Evolutionary conservation across 2,888 invertebrate genomes (phyloP), one percentile per base, ranked within the genome.

Genomic region (Caenorhabditis sulstoni): DNA sequence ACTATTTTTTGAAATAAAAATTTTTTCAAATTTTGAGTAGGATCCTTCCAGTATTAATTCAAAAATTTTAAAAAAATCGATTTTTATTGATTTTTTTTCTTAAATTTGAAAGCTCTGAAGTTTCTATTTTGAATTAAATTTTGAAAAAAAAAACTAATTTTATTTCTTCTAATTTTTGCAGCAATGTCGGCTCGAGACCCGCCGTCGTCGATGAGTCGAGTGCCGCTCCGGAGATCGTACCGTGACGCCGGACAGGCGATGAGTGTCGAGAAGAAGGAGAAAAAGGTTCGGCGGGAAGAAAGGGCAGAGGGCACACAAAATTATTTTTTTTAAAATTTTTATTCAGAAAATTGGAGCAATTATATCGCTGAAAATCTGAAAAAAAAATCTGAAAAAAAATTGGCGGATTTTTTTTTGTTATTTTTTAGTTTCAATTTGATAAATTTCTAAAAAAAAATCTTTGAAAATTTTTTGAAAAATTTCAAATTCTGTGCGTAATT

Each of bases 231-330:
- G 39, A 55, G 82, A 44, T 74, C 82, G 14, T 84, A 82, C 52
- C 61, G 84, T 22, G 79, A 80, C 11, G 82, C 77, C 12, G 81
- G 81, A 55, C 70, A 81, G 22, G 44, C 74, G n/a, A 75, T 77
- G 50, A 79, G 76, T 55, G 53, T 62, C 0, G 81, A 82, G 22
- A 84, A 84, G 45, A 77, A 82, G 59, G 81, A 81, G 66, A 84
- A 84, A 67, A 84, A 84, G 71, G 84, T 84, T n/a, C n/a, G n/a
- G n/a, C n/a, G n/a, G n/a, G n/a, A n/a, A n/a, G n/a, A n/a, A n/a
- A n/a, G n/a, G n/a, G n/a, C n/a, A n/a, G n/a, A n/a, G n/a, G n/a
- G n/a, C n/a, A n/a, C n/a, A n/a, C 7, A 39, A 5, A 29, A 12
- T 22, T 16, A 12, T 29, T 35, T 29, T 35, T 16, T 5, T 55